Percentiles rank a stretch among this genome's conserved stretches.
phyloP scores from a whole-genome alignment of 2,797 vertebrate species.

The Holocentrus rufus region DNA sequence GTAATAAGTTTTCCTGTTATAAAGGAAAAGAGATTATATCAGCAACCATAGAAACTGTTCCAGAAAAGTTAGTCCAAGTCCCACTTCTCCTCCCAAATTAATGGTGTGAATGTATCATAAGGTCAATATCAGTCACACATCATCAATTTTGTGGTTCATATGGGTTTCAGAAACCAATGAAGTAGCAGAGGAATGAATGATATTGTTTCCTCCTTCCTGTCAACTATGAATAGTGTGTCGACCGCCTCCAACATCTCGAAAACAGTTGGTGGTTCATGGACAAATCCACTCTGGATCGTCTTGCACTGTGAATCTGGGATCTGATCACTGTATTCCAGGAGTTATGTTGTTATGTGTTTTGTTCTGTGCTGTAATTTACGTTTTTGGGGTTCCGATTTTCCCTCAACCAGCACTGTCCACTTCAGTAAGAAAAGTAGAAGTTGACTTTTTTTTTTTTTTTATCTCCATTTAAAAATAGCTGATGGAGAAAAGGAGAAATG shows the following conservation, averaged over 20 bases:
- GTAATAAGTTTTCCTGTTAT: conserved; percentile 1
- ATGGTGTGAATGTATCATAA: neutral
- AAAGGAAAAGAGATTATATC: conserved; percentile 22
- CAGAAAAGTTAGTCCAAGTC: neutral
- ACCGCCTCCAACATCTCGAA: neutral
- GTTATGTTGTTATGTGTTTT: too few species aligned
- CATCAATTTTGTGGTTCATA: too few species aligned
- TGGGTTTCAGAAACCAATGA: neutral
- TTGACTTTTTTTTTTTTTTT: neutral
- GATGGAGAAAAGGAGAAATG: conserved; percentile 4
- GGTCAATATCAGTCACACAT: neutral
- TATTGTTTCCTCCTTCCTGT: neutral
- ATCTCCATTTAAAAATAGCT: neutral
- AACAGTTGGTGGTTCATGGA: neutral
- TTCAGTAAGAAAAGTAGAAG: neutral
- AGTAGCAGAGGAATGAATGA: neutral
- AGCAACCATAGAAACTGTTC: neutral
- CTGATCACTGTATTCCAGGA: too few species aligned
- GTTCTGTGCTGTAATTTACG: too few species aligned
- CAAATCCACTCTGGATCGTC: too few species aligned
- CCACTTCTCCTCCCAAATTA: neutral
- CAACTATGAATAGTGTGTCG: conserved; percentile 9
- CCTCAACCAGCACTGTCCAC: neutral
- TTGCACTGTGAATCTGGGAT: too few species aligned
- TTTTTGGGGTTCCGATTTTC: neutral